Conservation (phyloP, 2,113 vertebrate species). For the Galbula dea region DNA sequence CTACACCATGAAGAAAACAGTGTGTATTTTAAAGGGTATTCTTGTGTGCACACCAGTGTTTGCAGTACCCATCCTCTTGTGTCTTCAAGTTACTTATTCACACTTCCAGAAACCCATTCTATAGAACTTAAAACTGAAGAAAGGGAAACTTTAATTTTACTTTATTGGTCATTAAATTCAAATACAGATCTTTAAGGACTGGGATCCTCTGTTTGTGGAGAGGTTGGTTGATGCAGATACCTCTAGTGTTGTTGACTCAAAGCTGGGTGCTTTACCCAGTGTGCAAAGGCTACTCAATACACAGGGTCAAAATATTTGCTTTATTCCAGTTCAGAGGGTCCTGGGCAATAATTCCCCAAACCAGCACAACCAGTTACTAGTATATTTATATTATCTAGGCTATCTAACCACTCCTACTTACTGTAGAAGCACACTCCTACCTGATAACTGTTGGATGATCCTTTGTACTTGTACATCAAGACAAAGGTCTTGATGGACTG, state of each 20-base stretch:
- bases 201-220: no score
- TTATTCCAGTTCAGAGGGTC: not conserved
- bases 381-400: not conserved
- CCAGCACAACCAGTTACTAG: not conserved
- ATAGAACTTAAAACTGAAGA: not conserved
- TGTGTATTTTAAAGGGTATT: not conserved
- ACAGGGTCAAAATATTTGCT: not conserved
- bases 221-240: no score
- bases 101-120: not conserved
- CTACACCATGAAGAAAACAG: not conserved
- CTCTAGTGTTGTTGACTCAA: not conserved
- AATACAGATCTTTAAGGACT: not conserved
- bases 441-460: not conserved
- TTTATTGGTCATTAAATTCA: not conserved
- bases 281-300: no score
- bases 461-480: no score
- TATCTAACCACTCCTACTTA: not conserved
- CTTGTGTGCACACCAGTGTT: accelerated
- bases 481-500: no score
- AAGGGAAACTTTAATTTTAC: not conserved
- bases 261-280: not conserved
- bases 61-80: not conserved
- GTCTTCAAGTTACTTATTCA: not conserved
- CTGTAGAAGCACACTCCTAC: not conserved
- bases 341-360: not conserved